Percentiles rank a stretch among this genome's conserved stretches.
Evolutionary conservation across 2,113 vertebrate genomes (phyloP).

Genomic region (Verasper variegatus): DNA sequence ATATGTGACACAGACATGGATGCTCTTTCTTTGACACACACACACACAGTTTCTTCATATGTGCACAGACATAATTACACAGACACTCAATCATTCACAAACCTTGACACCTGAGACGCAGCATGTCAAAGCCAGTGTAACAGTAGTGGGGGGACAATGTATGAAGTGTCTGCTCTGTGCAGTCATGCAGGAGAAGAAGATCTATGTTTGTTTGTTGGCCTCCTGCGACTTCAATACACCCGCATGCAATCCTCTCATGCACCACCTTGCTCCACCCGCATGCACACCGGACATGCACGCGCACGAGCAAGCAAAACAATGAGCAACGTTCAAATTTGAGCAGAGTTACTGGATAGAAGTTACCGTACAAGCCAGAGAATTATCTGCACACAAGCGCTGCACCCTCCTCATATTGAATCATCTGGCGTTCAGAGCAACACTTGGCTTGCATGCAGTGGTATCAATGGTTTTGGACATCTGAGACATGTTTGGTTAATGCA

Average conservation of each 20-base stretch:
- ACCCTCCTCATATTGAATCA: no score
- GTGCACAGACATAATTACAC: conserved; percentile 11
- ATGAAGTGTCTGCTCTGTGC: conserved; percentile 27
- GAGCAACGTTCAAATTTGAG: neutral
- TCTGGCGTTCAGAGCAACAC: neutral
- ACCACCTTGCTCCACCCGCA: neutral
- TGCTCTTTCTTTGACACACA: conserved; percentile 1
- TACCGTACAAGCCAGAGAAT: neutral
- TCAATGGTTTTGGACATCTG: neutral
- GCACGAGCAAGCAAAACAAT: neutral
- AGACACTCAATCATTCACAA: conserved; percentile 30
- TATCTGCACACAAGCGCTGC: neutral
- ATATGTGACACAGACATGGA: neutral
- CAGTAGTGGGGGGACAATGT: conserved; percentile 21
- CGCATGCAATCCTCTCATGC: neutral
- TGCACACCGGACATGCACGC: neutral
- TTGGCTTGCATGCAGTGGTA: neutral
- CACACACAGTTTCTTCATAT: conserved; percentile 7
- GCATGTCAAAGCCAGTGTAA: conserved; percentile 25
- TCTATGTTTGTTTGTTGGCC: conserved; percentile 17
- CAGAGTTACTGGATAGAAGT: neutral
- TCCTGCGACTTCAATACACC: neutral
- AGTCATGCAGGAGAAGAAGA: conserved; percentile 19
- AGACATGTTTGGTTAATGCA: neutral
- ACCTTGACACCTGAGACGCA: conserved; percentile 39